Evolutionary conservation across 1,140 invertebrate genomes (phyloP).

Genomic region (Maconellicoccus hirsutus): DNA sequence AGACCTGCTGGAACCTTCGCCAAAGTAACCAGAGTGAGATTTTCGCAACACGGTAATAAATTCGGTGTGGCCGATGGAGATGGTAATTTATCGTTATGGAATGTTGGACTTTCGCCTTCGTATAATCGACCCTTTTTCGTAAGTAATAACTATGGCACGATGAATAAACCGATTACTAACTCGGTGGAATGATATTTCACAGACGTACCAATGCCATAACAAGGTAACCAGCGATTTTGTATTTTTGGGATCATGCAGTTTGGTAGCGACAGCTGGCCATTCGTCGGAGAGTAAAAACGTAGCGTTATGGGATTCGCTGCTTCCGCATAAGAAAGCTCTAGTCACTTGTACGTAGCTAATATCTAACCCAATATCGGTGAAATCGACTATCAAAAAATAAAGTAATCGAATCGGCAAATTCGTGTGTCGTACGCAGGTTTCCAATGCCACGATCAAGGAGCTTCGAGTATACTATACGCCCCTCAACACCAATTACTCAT

Average conservation of each 20-base stretch:
- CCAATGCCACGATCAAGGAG: slow-evolving; percentile 83
- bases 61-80: slow-evolving; percentile 91
- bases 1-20: slow-evolving; percentile 81
- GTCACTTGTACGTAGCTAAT: slow-evolving; percentile 44
- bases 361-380: neutral
- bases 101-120: slow-evolving; percentile 73
- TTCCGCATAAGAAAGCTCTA: slow-evolving; percentile 86
- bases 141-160: too few relatives aligned
- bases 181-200: too few relatives aligned
- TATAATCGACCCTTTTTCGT: slow-evolving; percentile 89
- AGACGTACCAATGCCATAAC: slow-evolving; percentile 94
- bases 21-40: slow-evolving; percentile 90
- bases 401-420: neutral
- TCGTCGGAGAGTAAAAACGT: slow-evolving; percentile 95
- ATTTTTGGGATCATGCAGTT: slow-evolving; percentile 92
- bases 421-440: slow-evolving; percentile 51
- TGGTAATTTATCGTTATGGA: slow-evolving; percentile 76
- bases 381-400: slow-evolving; percentile 13
- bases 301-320: slow-evolving; percentile 95
- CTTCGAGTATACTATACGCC: slow-evolving; percentile 79
- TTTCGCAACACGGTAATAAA: slow-evolving; percentile 96
- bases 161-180: too few relatives aligned
- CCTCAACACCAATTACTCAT: slow-evolving; percentile 81
- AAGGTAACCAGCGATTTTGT: slow-evolving; percentile 96
- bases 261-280: slow-evolving; percentile 94